Base-by-base conservation (phyloP, 2,888 invertebrate genomes). In the Elysia crispata region DNA sequence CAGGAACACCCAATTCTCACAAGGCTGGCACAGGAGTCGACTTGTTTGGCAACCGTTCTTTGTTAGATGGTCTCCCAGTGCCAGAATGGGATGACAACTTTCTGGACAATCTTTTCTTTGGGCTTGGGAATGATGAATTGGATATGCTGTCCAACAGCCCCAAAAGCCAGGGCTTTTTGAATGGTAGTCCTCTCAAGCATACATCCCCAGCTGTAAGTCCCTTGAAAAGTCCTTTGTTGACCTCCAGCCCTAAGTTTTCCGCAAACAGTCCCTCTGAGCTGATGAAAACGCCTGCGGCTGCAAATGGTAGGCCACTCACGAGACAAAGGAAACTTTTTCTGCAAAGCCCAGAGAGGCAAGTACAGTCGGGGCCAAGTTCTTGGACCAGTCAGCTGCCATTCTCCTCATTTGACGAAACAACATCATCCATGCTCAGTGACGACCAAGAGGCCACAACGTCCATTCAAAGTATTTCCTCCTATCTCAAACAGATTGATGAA, bases 11-110 rank as follows among this genome's bases (percentile, higher is more conserved):
- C 6, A 76, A 76, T 23, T 76, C 80, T 25, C 80, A 76, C 25
- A 80, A 72, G 72, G 25, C 72, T 25, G 70, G 49, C n/a, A 31
- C 80, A 18, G 76, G 60, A 1, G 72, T 72, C 25, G 80, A 80
- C 50, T 62, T 80, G 50, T 80, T 80, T 76, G 80, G 80, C 20
- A 80, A 80, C 28, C 66, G 76, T 25, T 80, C 80, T n/a, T 57
- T 80, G 5, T 64, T 80, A 1, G 80, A 80, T 20, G 76, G 72
- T 31, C 33, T 80, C 6, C 76, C 75, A 49, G 70, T 80, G 23
- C 80, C 80, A 70, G 80, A 80, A 3, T 80, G 80, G 80, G 80
- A 80, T 73, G 80, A 80, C 13, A 76, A 80, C 76, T 76, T 80
- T 23, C 64, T 80, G 69, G 76, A 80, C 33, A 80, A 80, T 60